A percentile compares a stretch with the other conserved stretches of the same genome.
Evolutionary conservation across 2,113 vertebrate species (phyloP).

Genomic region (Poeciliopsis turrubarensis): DNA sequence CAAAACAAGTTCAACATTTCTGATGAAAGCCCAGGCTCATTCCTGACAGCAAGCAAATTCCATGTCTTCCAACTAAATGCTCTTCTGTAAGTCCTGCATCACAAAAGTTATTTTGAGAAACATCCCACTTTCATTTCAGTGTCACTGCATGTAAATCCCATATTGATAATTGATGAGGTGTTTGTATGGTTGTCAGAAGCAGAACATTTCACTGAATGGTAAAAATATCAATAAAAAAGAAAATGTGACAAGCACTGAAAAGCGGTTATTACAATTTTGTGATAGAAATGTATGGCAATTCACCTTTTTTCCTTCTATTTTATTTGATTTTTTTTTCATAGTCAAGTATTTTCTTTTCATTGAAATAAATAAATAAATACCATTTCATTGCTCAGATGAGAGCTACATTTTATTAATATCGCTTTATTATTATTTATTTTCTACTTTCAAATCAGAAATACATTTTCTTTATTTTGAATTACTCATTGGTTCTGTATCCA

Average conservation of each 20-base stretch:
- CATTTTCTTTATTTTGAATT: neutral
- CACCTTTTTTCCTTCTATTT: too few species aligned
- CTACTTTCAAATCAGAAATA: neutral
- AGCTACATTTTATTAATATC: neutral
- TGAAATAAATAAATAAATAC: neutral
- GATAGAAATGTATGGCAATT: too few species aligned
- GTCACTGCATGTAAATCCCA: neutral
- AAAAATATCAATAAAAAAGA: too few species aligned
- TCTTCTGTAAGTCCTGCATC: too few species aligned
- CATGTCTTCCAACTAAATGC: too few species aligned
- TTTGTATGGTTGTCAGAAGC: neutral
- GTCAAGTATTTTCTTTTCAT: neutral
- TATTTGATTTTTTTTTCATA: too few species aligned
- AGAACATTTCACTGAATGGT: too few species aligned
- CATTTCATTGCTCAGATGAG: neutral
- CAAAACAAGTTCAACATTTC: neutral
- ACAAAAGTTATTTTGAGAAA: neutral
- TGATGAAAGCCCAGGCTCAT: too few species aligned
- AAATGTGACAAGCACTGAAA: neutral
- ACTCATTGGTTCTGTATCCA: neutral
- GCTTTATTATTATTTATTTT: neutral
- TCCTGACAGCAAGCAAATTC: too few species aligned
- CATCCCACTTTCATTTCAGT: neutral
- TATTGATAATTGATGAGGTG: neutral
- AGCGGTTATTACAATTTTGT: neutral